Base-by-base conservation (phyloP, 1,140 invertebrate species). In the Probaryconus sp. region DNA sequence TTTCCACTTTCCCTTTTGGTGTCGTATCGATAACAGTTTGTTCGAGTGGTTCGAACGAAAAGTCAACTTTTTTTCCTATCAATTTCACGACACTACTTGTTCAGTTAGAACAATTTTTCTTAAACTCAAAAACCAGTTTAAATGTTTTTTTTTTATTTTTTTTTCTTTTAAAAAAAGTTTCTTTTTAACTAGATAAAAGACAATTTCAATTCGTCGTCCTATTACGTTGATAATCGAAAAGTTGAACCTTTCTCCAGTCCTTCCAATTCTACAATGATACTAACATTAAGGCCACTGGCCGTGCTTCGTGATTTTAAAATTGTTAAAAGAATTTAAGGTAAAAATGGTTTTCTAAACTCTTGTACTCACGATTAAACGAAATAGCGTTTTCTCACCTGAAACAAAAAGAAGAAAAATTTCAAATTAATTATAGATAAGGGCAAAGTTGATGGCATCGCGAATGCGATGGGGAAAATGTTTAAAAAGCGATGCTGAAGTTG, bases 11-110 rank as follows among this genome's bases (percentile, higher is more conserved):
- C 37, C 50, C 60, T 69, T 69, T 68, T 61, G 26, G 24, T 30
- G 55, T 65, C 67, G 28, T 53, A 60, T 55, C 40, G 38, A 70
- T 67, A 65, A 58, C 48, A 71, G 31, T 42, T 37, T 45, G 45
- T 48, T 48, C 24, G 65, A 76, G 70, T 79, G 75, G 80, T 74
- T 80, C 56, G 73, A n/a, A 71, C 64, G 51, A 77, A 80, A 81
- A 79, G 69, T 69, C 74, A 42, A 53, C 47, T 53, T 69, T n/a
- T n/a, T n/a, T n/a, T 45, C 63, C 50, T 47, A 48, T 78, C 55
- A 47, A 55, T 21, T 42, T 73, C 40, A 53, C 18, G 11, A n/a
- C n/a, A n/a, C n/a, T n/a, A n/a, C n/a, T n/a, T n/a, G n/a, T n/a
- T n/a, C n/a, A n/a, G n/a, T n/a, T n/a, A n/a, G n/a, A n/a, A n/a